Conservation (phyloP, 2,888 invertebrate species). For the Bimastos eiseni region DNA sequence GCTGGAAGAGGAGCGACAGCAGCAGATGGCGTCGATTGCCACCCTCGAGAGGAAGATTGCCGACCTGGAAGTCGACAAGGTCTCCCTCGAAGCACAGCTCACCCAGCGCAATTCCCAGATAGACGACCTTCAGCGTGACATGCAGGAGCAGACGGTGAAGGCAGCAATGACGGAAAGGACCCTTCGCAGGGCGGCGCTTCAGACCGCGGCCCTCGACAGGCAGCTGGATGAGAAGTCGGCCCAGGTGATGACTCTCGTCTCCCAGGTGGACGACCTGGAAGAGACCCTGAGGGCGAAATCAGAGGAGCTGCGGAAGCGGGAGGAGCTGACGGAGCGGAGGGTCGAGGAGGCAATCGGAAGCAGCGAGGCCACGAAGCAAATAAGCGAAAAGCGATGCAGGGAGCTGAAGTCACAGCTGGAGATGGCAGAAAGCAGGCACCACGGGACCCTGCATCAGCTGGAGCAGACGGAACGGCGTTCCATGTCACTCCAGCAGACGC, state of each 20-base stretch:
- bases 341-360: not conserved
- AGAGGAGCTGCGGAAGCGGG: not conserved
- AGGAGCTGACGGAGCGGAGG: not conserved
- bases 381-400: not conserved
- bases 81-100: not conserved
- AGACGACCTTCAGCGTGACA: not conserved
- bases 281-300: not conserved
- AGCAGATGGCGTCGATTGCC: not conserved
- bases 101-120: not conserved
- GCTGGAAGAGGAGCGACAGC: conserved; percentile 7
- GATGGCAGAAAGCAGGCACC: not conserved
- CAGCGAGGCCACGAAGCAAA: not conserved
- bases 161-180: not conserved
- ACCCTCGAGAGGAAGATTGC: conserved; percentile 1
- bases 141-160: not conserved
- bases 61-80: conserved; percentile 9
- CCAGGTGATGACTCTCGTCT: not conserved
- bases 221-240: conserved; percentile 19
- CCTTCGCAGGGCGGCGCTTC: not conserved
- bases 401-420: not conserved
- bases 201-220: not conserved
- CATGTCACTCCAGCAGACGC: not conserved
- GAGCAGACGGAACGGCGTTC: not conserved
- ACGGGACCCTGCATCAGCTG: not conserved
- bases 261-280: not conserved